Evolutionary conservation across 2,113 vertebrate species (phyloP).

Genomic region (Paracanthobrama guichenoti): DNA sequence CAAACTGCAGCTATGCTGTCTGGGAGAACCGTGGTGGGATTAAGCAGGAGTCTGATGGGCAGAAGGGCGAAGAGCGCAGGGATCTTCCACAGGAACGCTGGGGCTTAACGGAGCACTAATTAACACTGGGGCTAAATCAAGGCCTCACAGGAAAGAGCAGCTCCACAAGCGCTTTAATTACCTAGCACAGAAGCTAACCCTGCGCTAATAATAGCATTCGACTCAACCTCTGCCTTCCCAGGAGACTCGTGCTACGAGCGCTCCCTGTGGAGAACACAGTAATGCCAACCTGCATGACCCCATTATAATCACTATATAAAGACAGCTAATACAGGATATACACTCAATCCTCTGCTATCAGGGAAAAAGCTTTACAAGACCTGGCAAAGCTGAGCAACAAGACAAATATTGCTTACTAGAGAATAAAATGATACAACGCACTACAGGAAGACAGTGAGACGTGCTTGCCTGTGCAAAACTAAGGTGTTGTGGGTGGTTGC

Average conservation of each 20-base stretch:
- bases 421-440: neutral
- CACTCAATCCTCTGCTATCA: conserved; percentile 2
- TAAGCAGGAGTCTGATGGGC: conserved; percentile 34
- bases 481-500: conserved; percentile 10
- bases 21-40: conserved; percentile 30
- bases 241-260: conserved; percentile 17
- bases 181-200: conserved; percentile 16
- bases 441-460: neutral
- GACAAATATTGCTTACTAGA: conserved; percentile 20
- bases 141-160: conserved; percentile 40
- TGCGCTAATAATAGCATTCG: conserved; percentile 34
- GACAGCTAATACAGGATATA: conserved; percentile 13
- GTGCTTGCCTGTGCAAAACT: neutral
- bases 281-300: conserved; percentile 31
- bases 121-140: conserved; percentile 46
- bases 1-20: conserved; percentile 16
- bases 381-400: conserved; percentile 5
- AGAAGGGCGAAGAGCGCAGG: conserved; percentile 22
- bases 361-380: conserved; percentile 24
- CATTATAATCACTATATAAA: conserved; percentile 35
- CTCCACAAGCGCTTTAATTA: conserved; percentile 33
- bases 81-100: conserved; percentile 32
- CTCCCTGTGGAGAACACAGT: conserved; percentile 39
- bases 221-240: conserved; percentile 37
- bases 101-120: conserved; percentile 32